Conservation (phyloP, 1,140 invertebrate genomes). For the Panagrolaimus sp. region DNA sequence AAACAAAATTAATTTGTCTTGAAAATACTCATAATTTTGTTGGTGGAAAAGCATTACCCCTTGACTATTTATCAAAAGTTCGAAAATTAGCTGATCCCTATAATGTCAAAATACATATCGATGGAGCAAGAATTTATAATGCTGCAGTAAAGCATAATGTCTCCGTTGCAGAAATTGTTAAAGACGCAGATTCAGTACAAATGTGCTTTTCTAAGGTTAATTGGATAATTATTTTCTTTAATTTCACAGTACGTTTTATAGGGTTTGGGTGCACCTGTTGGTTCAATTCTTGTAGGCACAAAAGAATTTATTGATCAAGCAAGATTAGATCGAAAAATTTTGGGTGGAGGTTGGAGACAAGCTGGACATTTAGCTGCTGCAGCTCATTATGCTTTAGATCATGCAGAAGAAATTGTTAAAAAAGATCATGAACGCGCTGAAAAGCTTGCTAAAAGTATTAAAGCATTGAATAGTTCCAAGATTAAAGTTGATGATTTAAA, state of each 20-base stretch:
- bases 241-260: conserved; percentile 58
- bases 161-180: conserved; percentile 66
- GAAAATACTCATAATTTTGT: conserved; percentile 88
- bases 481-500: not conserved
- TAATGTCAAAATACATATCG: conserved; percentile 75
- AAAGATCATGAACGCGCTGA: conserved; percentile 4
- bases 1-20: conserved; percentile 72
- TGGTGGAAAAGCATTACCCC: conserved; percentile 75
- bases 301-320: conserved; percentile 13
- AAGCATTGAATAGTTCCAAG: not conserved
- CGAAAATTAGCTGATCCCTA: conserved; percentile 65
- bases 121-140: conserved; percentile 87
- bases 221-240: conserved; percentile 14
- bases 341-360: conserved; percentile 13
- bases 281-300: conserved; percentile 1
- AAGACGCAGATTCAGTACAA: conserved; percentile 70
- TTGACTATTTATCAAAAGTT: conserved; percentile 71
- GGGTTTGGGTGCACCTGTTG: conserved; percentile 69
- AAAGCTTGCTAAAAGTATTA: not conserved
- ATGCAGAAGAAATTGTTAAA: not conserved
- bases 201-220: conserved; percentile 62
- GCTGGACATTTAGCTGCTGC: conserved; percentile 11
- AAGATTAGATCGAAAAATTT: not conserved
- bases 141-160: conserved; percentile 69
- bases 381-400: not conserved